Conservation (phyloP, 2,888 invertebrate genomes). For the Allophyes oxyacanthae region DNA sequence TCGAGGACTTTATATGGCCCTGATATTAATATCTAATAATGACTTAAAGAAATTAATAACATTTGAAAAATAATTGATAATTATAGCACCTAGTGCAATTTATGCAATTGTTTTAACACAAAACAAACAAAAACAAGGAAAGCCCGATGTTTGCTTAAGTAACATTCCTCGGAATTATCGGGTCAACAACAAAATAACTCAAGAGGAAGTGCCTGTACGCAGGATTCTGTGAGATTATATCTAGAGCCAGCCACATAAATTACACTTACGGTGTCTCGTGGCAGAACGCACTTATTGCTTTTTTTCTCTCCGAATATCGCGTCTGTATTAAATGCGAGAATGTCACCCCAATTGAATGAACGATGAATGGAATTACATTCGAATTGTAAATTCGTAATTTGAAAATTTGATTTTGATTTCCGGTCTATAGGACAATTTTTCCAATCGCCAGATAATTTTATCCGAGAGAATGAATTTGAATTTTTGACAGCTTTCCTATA, state of each 20-base stretch:
- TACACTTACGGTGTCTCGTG: constrained; percentile 53
- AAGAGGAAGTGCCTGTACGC: constrained; percentile 47
- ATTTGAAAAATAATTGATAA: no score
- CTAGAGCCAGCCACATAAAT: constrained; percentile 57
- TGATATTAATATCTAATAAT: no score
- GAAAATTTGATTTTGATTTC: constrained; percentile 8
- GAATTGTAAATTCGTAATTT: constrained; percentile 30
- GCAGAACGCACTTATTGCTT: constrained; percentile 51
- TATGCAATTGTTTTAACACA: constrained; percentile 27
- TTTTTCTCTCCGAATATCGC: constrained; percentile 45
- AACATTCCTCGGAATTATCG: constrained; percentile 48
- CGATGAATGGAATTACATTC: constrained; percentile 27
- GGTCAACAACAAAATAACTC: constrained; percentile 58
- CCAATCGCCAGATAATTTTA: no score
- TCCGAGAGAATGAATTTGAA: no score
- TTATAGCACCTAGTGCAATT: no score
- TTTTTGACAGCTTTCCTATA: no score
- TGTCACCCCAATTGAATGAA: constrained; percentile 36
- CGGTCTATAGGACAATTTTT: neutral
- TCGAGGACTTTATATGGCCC: no score
- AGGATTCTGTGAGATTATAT: constrained; percentile 58
- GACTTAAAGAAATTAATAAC: no score
- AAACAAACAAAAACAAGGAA: constrained; percentile 41
- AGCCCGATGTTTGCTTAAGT: constrained; percentile 34
- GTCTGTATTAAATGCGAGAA: constrained; percentile 38